Evolutionary conservation across 2,113 vertebrate species (phyloP).

Genomic region (Odontophorus gujanensis): DNA sequence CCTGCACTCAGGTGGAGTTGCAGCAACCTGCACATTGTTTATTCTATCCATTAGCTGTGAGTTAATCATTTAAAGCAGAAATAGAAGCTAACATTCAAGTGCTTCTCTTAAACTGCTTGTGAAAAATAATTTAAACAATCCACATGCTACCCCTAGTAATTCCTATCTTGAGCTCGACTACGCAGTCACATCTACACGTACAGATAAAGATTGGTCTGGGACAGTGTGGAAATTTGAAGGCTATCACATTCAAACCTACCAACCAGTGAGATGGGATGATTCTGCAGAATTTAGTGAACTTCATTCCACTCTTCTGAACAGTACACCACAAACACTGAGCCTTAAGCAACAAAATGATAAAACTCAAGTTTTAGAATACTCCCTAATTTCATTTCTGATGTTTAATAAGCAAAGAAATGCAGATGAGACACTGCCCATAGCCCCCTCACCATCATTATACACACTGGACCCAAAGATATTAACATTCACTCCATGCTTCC

Average conservation of each 20-base stretch:
- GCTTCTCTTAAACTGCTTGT: neutral
- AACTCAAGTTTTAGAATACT: neutral
- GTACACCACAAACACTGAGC: neutral
- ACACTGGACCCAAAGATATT: neutral
- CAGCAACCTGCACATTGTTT: neutral
- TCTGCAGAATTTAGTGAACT: neutral
- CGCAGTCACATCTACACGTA: neutral
- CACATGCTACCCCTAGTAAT: neutral
- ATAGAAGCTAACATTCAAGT: neutral
- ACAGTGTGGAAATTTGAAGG: neutral
- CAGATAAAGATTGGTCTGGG: neutral
- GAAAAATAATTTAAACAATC: neutral
- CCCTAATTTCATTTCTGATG: neutral
- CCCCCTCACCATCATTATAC: neutral
- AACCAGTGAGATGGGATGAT: neutral
- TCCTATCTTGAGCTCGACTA: neutral
- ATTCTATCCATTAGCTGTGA: neutral
- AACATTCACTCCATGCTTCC: neutral
- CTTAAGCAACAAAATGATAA: neutral
- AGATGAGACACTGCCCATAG: neutral
- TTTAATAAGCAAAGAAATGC: neutral
- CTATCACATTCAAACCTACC: neutral
- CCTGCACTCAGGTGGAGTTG: neutral
- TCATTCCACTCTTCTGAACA: neutral
- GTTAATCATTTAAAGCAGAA: slow-evolving; percentile 3